Base-by-base conservation (phyloP, 1,140 invertebrate species). In the Drosophila ficusphila region DNA sequence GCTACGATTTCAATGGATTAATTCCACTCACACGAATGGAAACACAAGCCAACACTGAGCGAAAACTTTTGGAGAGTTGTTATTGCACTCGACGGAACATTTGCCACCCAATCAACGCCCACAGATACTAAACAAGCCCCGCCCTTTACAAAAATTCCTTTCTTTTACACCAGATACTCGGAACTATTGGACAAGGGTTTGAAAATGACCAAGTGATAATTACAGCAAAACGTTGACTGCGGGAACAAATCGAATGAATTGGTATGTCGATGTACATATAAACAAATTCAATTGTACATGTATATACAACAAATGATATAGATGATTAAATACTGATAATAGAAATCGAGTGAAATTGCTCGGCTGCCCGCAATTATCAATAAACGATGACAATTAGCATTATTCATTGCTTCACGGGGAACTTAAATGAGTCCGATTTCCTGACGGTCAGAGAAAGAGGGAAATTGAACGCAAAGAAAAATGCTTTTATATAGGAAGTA, bases 311-410 rank as follows among this genome's bases (percentile, higher is more conserved):
- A 23, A 9, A 18, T 48, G 31, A 39, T 18, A 39, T 11, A 1
- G 62, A 31, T 33, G 23, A 39, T 49, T 65, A 65, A 39, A 49
- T 23, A 14, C 25, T 49, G 42, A 64, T 64, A 64, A 58, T 62
- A 67, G 42, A 65, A 67, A 67, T 67, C 46, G 44, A 65, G 64
- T 52, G 46, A 41, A 67, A 65, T 67, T 33, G 33, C 33, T 60
- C 7, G 29, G 34, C 7, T 64, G 25, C 8, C 33, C 8, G 21
- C 12, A 67, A 68, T 68, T 67, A 68, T 67, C 46, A 41, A 25
- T 41, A 68, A 68, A 52, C 61, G 64, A 42, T 21, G 46, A 52
- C 29, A 67, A 68, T 67, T 67, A 42, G 21, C 21, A 67, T 67
- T 67, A 52, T 51, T 67, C 19, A 51, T 25, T 31, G 44, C 9